Conservation (phyloP, 2,113 vertebrate genomes). For the Theristicus caerulescens region DNA sequence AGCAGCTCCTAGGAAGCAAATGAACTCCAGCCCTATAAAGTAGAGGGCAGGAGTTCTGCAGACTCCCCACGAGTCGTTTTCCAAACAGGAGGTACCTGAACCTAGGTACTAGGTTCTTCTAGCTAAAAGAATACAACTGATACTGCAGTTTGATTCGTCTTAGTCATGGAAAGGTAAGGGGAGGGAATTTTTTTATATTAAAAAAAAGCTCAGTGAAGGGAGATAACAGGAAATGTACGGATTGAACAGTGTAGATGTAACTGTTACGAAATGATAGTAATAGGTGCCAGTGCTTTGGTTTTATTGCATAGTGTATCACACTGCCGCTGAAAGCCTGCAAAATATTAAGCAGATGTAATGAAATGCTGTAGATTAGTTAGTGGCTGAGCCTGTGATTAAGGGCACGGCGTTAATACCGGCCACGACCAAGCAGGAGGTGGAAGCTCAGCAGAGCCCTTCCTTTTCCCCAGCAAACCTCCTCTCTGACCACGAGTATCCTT, state of each 20-base stretch:
- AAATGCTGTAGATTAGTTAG: not conserved
- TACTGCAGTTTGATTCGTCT: not conserved
- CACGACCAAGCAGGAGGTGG: not conserved
- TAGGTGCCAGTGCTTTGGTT: not conserved
- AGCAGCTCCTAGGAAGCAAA: too few species aligned
- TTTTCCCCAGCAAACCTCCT: not conserved
- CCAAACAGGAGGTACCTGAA: not conserved
- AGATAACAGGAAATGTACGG: not conserved
- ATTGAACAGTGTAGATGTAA: too few species aligned
- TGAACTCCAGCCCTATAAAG: not conserved
- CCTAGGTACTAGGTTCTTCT: not conserved
- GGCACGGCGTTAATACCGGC: not conserved
- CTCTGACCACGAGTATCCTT: not conserved
- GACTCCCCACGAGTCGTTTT: not conserved
- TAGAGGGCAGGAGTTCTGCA: not conserved
- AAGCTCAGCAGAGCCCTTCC: not conserved
- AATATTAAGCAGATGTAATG: not conserved
- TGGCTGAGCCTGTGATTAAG: not conserved
- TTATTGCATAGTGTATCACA: accelerated
- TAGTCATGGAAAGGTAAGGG: not conserved
- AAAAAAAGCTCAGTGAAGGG: not conserved
- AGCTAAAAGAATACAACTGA: not conserved
- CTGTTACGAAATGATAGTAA: not conserved
- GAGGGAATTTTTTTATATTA: not conserved
- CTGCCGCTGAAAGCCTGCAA: not conserved